Evolutionary conservation across 2,113 vertebrate genomes (phyloP).

Genomic region (Vireo altiloquus): DNA sequence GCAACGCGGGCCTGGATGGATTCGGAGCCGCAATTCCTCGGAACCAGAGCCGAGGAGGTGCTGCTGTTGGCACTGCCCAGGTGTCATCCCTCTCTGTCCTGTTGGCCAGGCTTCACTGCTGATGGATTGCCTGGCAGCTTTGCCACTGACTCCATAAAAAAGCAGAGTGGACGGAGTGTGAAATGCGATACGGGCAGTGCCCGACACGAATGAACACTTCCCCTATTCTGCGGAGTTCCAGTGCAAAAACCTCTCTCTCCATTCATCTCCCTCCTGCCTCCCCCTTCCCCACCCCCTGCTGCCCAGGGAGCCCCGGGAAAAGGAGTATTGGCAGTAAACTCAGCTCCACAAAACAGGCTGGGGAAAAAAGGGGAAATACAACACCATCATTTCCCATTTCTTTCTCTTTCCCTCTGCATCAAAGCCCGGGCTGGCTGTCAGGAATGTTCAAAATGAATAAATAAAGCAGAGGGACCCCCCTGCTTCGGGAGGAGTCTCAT

Average conservation of each 20-base stretch:
- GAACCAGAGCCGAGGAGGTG: not conserved
- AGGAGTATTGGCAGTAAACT: not conserved
- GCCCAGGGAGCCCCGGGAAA: not conserved
- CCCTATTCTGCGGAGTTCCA: not conserved
- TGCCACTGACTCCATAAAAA: not conserved
- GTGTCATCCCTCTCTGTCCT: not conserved
- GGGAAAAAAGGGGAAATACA: constrained; percentile 19
- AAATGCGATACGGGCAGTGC: not conserved
- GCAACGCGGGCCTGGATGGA: rapidly evolving
- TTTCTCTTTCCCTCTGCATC: constrained; percentile 7
- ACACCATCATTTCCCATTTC: constrained; percentile 21
- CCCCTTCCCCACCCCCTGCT: not conserved
- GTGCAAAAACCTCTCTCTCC: not conserved
- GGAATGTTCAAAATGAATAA: constrained; percentile 31
- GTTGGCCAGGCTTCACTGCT: not conserved
- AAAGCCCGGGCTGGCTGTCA: constrained; percentile 29
- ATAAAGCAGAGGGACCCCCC: not conserved
- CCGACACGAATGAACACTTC: not conserved
- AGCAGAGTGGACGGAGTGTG: not conserved
- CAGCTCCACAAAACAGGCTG: constrained; percentile 10
- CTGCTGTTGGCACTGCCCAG: not conserved
- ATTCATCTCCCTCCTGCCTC: not conserved
- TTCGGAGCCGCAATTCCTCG: rapidly evolving
- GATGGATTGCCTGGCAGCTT: constrained; percentile 4
- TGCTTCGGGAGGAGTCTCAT: not conserved